Conservation (phyloP, 1,140 invertebrate genomes). For the Achatina immaculata region DNA sequence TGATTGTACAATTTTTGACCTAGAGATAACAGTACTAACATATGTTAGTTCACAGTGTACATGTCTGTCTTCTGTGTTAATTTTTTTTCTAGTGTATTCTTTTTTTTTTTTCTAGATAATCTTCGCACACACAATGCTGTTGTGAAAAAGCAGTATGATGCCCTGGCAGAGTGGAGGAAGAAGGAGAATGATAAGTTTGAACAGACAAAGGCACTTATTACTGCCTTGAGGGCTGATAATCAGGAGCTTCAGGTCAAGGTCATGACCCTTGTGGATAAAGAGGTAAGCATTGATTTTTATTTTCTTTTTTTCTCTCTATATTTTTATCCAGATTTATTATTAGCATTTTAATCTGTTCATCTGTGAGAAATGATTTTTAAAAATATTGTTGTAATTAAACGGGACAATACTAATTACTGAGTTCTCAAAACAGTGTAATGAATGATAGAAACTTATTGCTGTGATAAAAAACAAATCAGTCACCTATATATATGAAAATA, state of each 20-base stretch:
- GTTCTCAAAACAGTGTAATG: too few species aligned
- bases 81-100: too few species aligned
- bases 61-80: too few species aligned
- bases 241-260: conserved; percentile 45
- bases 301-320: too few species aligned
- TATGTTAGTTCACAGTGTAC: too few species aligned
- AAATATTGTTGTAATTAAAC: background rate
- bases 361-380: background rate
- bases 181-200: conserved; percentile 56
- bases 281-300: conserved; percentile 19
- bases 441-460: too few species aligned
- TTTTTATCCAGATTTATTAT: background rate
- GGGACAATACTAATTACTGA: too few species aligned
- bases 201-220: conserved; percentile 50
- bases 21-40: too few species aligned
- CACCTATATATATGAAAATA: too few species aligned
- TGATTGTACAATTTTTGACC: too few species aligned
- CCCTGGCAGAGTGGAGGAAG: conserved; percentile 50
- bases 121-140: conserved; percentile 55
- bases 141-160: conserved; percentile 57
- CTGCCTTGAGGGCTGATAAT: conserved; percentile 49
- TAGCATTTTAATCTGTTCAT: background rate
- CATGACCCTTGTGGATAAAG: conserved; percentile 23
- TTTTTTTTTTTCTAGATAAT: conserved; percentile 50
- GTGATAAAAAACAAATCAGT: too few species aligned